A percentile compares a stretch with the other conserved stretches of the same genome.
Evolutionary conservation across 2,797 vertebrate genomes (phyloP).

Genomic region (Loris lydekkerianus): DNA sequence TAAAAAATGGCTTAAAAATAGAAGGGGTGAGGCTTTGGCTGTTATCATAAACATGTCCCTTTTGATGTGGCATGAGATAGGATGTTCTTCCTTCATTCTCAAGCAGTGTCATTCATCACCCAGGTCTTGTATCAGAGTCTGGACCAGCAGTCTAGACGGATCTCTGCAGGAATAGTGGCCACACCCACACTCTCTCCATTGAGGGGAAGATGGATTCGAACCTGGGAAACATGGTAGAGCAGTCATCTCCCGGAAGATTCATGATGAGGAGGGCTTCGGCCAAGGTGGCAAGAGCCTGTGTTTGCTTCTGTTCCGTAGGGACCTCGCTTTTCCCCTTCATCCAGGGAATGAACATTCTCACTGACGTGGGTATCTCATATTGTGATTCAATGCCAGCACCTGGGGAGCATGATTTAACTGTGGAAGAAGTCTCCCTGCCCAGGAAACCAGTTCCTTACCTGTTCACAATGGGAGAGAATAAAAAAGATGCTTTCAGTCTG

Average conservation of each 20-base stretch:
- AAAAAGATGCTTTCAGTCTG: background rate
- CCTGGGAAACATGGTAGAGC: background rate
- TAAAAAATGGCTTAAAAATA: background rate
- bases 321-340: background rate
- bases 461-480: background rate
- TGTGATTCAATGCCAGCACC: background rate
- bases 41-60: background rate
- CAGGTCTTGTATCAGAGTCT: background rate
- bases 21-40: no score
- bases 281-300: background rate
- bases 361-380: background rate
- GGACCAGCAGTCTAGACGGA: background rate
- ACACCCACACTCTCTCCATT: accelerated
- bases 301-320: background rate
- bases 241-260: background rate
- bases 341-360: background rate
- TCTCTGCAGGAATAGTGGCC: background rate
- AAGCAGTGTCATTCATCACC: accelerated
- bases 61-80: background rate
- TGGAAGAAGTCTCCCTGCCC: background rate
- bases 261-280: no score
- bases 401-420: background rate
- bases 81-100: background rate
- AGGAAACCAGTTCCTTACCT: background rate
- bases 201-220: background rate